These are phyloP conservation scores for Platycercus adscitus DNA, from an alignment of 2,113 vertebrate species.

Conservation along the genomic window DNA sequence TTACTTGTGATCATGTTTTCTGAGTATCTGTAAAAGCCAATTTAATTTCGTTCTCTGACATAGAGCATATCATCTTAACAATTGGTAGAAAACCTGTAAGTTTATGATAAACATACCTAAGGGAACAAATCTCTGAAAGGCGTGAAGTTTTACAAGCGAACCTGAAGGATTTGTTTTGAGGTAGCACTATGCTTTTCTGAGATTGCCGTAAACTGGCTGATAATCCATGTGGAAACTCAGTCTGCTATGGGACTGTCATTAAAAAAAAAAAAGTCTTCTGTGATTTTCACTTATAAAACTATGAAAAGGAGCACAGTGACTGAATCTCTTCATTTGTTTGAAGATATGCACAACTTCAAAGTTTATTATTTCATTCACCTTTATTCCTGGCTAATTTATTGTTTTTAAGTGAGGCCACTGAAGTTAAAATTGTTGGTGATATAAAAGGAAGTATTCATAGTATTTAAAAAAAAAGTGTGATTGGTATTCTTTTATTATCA, in stretches of 20 bases:
- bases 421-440: not conserved
- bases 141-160: slow-evolving; percentile 18
- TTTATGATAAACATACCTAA: not conserved
- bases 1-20: not conserved
- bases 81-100: not conserved
- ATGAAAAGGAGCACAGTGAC: not conserved
- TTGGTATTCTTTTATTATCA: not conserved
- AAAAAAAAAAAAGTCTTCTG: not conserved
- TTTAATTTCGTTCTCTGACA: not conserved
- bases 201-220: slow-evolving; percentile 25
- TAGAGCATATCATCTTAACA: not conserved
- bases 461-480: not conserved
- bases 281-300: not conserved
- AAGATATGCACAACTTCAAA: not conserved
- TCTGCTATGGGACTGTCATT: not conserved
- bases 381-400: not conserved
- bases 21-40: not conserved
- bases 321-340: not conserved
- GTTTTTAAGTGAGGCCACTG: not conserved
- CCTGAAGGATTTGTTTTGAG: not conserved
- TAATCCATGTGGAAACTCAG: slow-evolving; percentile 3
- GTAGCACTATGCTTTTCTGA: slow-evolving; percentile 17
- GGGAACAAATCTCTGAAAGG: slow-evolving; percentile 55
- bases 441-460: not conserved
- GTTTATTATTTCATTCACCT: not conserved